These are phyloP conservation scores for Meiosimyza decipiens DNA, from an alignment of 2,888 invertebrate species.

Conservation along the genomic window DNA sequence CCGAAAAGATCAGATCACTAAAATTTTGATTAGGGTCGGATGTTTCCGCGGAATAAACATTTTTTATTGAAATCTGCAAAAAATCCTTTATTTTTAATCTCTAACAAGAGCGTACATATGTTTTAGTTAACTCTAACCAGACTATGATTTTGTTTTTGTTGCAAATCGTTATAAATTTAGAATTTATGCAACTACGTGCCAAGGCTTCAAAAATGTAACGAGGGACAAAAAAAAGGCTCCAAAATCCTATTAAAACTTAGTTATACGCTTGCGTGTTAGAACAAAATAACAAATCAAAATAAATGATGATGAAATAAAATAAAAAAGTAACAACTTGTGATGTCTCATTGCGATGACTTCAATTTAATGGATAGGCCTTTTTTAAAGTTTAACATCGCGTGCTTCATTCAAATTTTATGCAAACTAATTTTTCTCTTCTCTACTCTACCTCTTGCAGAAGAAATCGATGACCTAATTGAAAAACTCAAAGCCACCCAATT, in stretches of 20 bases:
- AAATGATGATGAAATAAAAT: neutral
- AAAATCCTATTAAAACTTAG: neutral
- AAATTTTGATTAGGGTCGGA: too few relatives aligned
- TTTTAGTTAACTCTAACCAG: too few relatives aligned
- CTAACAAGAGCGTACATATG: too few relatives aligned
- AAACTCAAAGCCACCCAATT: conserved; percentile 60
- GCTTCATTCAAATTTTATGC: neutral
- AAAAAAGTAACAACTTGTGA: neutral
- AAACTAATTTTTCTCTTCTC: conserved; percentile 10
- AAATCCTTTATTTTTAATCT: too few relatives aligned
- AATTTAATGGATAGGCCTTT: neutral
- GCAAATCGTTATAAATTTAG: too few relatives aligned
- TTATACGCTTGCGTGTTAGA: neutral
- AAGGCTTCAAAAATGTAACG: too few relatives aligned
- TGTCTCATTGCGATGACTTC: neutral
- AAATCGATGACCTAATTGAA: conserved; percentile 65
- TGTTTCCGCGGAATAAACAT: too few relatives aligned
- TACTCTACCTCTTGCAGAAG: conserved; percentile 50
- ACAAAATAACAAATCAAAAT: neutral
- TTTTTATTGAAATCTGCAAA: too few relatives aligned
- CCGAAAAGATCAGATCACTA: too few relatives aligned
- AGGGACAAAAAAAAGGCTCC: neutral
- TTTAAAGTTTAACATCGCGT: neutral
- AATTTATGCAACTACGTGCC: too few relatives aligned
- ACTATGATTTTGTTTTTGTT: too few relatives aligned